Base-by-base conservation (phyloP, 2,113 vertebrate genomes). In the Bolborhynchus lineola region DNA sequence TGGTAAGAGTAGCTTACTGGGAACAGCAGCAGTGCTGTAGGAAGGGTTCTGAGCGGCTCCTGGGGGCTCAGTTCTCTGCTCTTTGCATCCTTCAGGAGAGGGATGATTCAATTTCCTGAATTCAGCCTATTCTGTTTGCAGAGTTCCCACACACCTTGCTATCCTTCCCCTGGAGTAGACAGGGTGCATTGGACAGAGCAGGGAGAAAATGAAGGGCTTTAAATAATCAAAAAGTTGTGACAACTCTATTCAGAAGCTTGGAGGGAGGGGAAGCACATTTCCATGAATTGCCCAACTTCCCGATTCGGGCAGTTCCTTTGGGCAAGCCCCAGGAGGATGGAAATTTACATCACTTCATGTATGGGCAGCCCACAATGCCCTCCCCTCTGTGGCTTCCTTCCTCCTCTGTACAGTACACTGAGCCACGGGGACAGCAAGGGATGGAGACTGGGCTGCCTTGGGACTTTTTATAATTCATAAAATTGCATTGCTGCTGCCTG, bases 391-490 rank as follows among this genome's bases (percentile, higher is more conserved):
- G 81, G 92, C 86, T 90, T 97, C 93, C 92, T 96, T 97, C 96
- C 95, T 92, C 33, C 82, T 95, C 80, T 1, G 13, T 33, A 25
- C 39, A 0, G 2, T 39, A 68, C 1, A 1, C 84, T 29, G 39
- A 87, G 42, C 74, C 71, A 71, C 1, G 1, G 63, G 88, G 63
- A 75, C 13, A 2, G 49, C 59, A 91, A 74, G 52, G 88, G 19
- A 50, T 88, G 81, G 33, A 92, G 72, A 49, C 25, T 1, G 33
- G 78, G 41, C 90, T 95, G 90, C n/a, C 75, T 72, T 91, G 96
- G 93, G 94, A 92, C 86, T 96, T 96, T 94, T 93, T 93, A 78
- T 92, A 62, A 62, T 83, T 88, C 74, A 87, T 70, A 71, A 96
- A 96, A 91, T 86, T 8, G 37, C 0, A 1, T 23, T 80, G 24